These are phyloP conservation scores for Diplolepis rosae DNA, from an alignment of 2,888 invertebrate genomes.

Conservation along the genomic window DNA sequence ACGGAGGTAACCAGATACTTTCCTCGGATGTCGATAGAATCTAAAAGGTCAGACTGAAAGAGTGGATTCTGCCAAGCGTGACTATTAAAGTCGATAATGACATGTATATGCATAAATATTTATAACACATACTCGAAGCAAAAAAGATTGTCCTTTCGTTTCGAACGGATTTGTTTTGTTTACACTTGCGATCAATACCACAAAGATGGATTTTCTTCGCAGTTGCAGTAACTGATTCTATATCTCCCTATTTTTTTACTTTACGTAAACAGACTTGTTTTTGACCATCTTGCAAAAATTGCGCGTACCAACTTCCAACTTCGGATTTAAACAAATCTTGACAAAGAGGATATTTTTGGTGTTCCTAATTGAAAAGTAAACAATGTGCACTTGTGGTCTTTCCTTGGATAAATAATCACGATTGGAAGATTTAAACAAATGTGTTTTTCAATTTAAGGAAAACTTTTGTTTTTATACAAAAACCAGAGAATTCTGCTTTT, in stretches of 20 bases:
- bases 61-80: slow-evolving; percentile 19
- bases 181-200: background rate
- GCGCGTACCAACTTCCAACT: background rate
- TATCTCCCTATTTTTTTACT: background rate
- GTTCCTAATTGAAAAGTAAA: background rate
- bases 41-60: slow-evolving; percentile 28
- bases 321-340: slow-evolving; percentile 6
- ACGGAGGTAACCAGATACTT: slow-evolving; percentile 27
- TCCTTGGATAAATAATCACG: background rate
- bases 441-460: no score
- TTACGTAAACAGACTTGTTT: background rate
- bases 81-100: slow-evolving; percentile 22
- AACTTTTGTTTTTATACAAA: no score
- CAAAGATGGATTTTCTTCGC: background rate
- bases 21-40: slow-evolving; percentile 29
- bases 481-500: no score
- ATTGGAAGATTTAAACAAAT: background rate
- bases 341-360: background rate
- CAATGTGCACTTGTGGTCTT: background rate
- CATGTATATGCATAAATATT: slow-evolving; percentile 5
- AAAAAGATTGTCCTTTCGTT: background rate
- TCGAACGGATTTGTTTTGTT: background rate
- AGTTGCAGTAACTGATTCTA: background rate
- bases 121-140: background rate
- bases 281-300: background rate